Base-by-base conservation (phyloP, 2,113 vertebrate species). In the Ibidorhyncha struthersii region DNA sequence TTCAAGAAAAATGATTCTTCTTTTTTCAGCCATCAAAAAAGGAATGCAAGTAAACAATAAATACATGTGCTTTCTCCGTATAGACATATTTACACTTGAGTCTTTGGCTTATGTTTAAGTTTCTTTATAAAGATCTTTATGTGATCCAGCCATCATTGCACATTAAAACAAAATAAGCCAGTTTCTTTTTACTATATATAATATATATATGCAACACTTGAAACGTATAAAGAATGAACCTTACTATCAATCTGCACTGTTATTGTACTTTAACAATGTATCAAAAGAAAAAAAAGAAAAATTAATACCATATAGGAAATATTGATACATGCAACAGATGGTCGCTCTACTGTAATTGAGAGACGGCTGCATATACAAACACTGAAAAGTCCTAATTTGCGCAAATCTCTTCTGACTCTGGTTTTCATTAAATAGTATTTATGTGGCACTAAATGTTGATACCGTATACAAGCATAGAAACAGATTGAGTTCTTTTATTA, bases 21-120 rank as follows among this genome's bases (percentile, higher is more conserved):
- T 98, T 97, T 98, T 97, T 96, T 98, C 96, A 98, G 98, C 98
- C 99, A 99, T 99, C 98, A 97, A 98, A 99, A 99, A 98, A 99
- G 98, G 98, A 99, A 99, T 99, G 99, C 98, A 98, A 98, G 98
- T 99, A 99, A 99, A 99, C 98, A 99, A 99, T 99, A 99, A 99
- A 99, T 99, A 99, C 99, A 99, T 98, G 99, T 99, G 99, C 99
- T 99, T 99, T 99, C 98, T 99, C 98, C 98, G 96, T 99, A 99
- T 99, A 99, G 98, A 99, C 99, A 99, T 99, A 99, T 99, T 99
- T 99, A 99, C 99, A 99, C 98, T 98, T 98, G 98, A 99, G 98
- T 99, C 99, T 99, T 99, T 99, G 99, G 99, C 99, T 99, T 99
- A 99, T 99, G 99, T 99, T 98, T 98, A 98, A 99, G 97, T 98